Conservation (phyloP, 1,140 invertebrate genomes). For the Drosophila paulistorum region DNA sequence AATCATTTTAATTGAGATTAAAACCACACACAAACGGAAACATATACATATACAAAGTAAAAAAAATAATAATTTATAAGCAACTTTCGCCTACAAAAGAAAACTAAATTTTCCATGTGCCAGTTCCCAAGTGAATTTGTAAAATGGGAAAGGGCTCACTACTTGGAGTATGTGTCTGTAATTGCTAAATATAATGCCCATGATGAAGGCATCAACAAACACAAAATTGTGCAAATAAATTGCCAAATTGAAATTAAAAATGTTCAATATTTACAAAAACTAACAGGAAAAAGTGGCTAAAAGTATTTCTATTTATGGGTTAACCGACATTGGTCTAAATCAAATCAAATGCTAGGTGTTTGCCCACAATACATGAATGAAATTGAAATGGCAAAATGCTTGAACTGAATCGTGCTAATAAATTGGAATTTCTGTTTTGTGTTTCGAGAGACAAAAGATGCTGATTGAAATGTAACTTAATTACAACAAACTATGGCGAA, state of each 20-base stretch:
- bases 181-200: background rate
- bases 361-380: too few relatives aligned
- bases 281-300: background rate
- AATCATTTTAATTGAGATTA: conserved; percentile 19
- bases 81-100: conserved; percentile 7
- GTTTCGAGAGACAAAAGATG: background rate
- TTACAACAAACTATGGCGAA: background rate
- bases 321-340: background rate
- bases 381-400: background rate
- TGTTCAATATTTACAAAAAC: background rate
- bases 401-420: background rate
- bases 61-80: background rate
- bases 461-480: background rate
- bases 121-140: background rate
- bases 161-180: too few relatives aligned
- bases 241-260: background rate
- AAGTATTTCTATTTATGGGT: background rate
- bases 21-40: conserved; percentile 7
- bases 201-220: background rate
- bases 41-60: too few relatives aligned
- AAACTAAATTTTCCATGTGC: conserved; percentile 6
- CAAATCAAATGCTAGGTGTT: background rate
- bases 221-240: background rate
- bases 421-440: background rate
- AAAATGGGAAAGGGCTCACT: background rate